Evolutionary conservation across 2,113 vertebrate species (phyloP).

Genomic region (Loxodonta africana): DNA sequence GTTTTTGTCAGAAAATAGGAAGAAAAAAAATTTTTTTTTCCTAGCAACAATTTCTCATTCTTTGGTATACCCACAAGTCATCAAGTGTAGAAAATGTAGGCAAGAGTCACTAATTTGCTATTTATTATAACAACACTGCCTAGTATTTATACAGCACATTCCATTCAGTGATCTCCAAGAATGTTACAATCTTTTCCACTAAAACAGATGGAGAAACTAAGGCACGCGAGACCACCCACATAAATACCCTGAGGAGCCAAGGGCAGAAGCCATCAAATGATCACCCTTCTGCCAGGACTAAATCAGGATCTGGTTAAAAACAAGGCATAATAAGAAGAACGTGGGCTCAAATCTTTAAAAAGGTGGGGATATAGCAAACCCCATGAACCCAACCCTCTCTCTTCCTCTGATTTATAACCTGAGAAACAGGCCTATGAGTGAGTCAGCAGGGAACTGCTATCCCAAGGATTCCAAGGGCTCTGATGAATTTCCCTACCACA

Average conservation of each 20-base stretch:
- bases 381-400: not conserved
- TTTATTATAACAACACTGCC: constrained; percentile 80
- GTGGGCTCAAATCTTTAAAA: not conserved
- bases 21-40: not conserved
- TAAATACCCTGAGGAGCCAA: constrained; percentile 15
- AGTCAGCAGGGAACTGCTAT: not conserved
- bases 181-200: constrained; percentile 64
- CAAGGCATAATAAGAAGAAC: not conserved
- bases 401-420: not conserved
- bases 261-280: not conserved
- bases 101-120: constrained; percentile 74
- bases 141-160: constrained; percentile 79
- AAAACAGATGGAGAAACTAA: constrained; percentile 84
- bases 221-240: constrained; percentile 75
- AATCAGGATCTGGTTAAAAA: not conserved
- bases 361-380: not conserved
- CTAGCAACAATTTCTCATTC: constrained; percentile 58
- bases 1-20: constrained; percentile 63
- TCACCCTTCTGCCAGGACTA: not conserved
- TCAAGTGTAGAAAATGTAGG: constrained; percentile 68
- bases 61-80: constrained; percentile 62
- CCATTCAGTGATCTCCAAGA: constrained; percentile 74
- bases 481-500: not conserved
- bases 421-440: not conserved
- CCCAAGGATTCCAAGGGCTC: not conserved